Conservation (phyloP, 2,113 vertebrate species). For the Neofelis nebulosa region DNA sequence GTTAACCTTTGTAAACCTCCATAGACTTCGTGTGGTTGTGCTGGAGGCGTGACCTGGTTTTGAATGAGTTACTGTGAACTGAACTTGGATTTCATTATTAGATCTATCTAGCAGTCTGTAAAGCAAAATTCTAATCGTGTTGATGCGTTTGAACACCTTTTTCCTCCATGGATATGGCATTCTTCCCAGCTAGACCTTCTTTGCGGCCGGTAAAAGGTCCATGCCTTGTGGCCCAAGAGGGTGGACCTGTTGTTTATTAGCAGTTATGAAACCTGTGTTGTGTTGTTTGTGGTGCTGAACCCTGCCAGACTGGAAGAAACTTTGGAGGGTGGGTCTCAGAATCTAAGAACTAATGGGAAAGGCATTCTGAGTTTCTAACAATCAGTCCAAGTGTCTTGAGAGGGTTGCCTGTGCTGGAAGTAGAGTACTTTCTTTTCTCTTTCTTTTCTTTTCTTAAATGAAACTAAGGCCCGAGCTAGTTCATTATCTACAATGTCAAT, state of each 20-base stretch:
- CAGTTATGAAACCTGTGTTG: background rate
- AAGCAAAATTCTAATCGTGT: background rate
- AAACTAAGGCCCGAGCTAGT: conserved; percentile 28
- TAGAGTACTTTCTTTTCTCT: background rate
- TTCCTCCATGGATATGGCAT: background rate
- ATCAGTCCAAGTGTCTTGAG: background rate
- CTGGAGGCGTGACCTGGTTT: conserved; percentile 1
- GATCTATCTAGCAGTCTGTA: conserved; percentile 25
- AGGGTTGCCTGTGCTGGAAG: background rate
- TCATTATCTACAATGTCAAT: conserved; percentile 57
- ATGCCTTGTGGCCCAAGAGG: background rate
- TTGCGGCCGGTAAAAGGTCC: background rate
- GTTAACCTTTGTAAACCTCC: background rate
- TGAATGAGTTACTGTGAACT: conserved; percentile 25
- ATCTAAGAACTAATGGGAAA: background rate
- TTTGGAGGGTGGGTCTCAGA: background rate
- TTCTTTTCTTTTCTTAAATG: background rate
- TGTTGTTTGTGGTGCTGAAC: too few relatives aligned
- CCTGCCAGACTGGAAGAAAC: background rate
- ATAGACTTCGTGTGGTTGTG: background rate
- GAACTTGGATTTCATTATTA: conserved; percentile 35
- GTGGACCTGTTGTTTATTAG: background rate
- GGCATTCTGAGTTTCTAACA: background rate
- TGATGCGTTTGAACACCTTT: background rate
- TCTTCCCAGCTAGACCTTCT: background rate